These are phyloP conservation scores for Spisula subtruncata DNA, from an alignment of 2,888 invertebrate species.

Conservation along the genomic window DNA sequence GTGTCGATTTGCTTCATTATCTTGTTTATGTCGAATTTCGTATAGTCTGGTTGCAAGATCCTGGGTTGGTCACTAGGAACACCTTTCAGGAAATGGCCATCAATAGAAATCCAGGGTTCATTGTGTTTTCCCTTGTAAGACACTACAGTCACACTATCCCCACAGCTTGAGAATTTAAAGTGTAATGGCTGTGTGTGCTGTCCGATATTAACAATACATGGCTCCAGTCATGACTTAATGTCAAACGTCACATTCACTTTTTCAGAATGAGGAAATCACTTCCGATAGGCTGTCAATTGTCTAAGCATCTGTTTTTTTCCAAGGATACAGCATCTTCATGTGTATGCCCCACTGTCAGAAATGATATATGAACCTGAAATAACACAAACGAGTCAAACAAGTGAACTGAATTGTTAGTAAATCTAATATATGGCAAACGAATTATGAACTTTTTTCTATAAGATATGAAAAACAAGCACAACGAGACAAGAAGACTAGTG, in stretches of 20 bases:
- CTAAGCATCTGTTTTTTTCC: conserved; percentile 47
- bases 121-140: conserved; percentile 34
- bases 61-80: conserved; percentile 7
- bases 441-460: too few relatives aligned
- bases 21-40: background rate
- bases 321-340: conserved; percentile 61
- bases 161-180: background rate
- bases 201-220: conserved; percentile 20
- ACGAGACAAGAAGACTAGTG: too few relatives aligned
- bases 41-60: conserved; percentile 20
- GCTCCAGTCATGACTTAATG: conserved; percentile 36
- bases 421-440: too few relatives aligned
- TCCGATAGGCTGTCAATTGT: conserved; percentile 37
- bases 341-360: conserved; percentile 55
- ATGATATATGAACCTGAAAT: conserved; percentile 26
- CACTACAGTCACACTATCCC: background rate
- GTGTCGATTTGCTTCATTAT: too few relatives aligned
- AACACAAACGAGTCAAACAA: background rate
- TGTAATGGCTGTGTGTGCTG: background rate
- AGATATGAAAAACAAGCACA: too few relatives aligned
- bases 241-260: background rate
- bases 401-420: too few relatives aligned
- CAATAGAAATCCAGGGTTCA: background rate
- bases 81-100: background rate
- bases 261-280: conserved; percentile 23